phyloP scores from a whole-genome alignment of 2,797 vertebrate species.

The Decapterus maruadsi region DNA sequence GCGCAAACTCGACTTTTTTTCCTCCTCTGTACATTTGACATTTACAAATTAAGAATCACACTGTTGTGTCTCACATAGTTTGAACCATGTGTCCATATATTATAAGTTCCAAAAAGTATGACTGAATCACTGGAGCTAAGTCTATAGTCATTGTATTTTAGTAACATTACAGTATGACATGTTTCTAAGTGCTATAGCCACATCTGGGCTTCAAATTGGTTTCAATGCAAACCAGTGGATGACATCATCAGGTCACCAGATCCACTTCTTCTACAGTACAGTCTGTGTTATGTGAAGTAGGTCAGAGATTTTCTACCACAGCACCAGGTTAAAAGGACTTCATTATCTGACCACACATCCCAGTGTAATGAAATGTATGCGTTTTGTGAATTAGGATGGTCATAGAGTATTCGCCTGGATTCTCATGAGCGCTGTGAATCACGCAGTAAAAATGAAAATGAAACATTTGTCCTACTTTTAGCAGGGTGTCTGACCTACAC shows the following conservation, averaged over 20 bases:
- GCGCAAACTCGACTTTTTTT: not conserved
- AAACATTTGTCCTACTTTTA: conserved; percentile 19
- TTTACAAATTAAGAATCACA: not conserved
- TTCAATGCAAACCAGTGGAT: not conserved
- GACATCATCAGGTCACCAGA: conserved; percentile 9
- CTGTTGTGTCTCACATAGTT: not conserved
- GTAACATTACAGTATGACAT: not conserved
- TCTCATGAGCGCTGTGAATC: not conserved
- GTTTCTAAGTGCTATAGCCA: not conserved
- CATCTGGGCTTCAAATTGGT: conserved; percentile 7
- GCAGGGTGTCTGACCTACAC: conserved; percentile 9
- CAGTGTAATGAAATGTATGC: conserved; percentile 9
- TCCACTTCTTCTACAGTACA: conserved; percentile 9
- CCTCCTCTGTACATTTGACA: not conserved
- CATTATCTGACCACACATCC: conserved; percentile 7
- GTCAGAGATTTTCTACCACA: not conserved
- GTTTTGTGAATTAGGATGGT: conserved; percentile 2
- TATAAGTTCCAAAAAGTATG: not conserved
- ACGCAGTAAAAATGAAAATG: not conserved
- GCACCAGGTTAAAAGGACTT: conserved; percentile 4
- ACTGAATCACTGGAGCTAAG: not conserved
- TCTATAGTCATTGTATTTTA: conserved; percentile 1
- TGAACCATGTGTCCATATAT: not conserved
- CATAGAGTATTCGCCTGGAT: not conserved
- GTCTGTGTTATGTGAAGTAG: conserved; percentile 16